Evolutionary conservation across 2,113 vertebrate genomes (phyloP), one percentile per base, ranked within the genome.

Genomic region (Neolamprologus falcicula): DNA sequence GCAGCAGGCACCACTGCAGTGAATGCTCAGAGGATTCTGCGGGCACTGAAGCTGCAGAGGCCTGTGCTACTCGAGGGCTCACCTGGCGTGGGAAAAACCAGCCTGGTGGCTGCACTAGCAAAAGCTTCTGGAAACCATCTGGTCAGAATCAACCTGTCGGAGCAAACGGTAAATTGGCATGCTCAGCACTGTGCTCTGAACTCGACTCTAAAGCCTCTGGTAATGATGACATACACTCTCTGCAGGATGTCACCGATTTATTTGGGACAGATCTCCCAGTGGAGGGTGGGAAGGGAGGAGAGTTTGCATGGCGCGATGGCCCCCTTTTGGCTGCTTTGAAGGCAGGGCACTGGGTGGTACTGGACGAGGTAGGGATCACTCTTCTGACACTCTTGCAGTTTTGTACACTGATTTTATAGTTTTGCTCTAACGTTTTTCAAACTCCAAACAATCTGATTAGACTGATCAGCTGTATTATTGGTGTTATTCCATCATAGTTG

Each of bases 251-350:
- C 63, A 98, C 98, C 2, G 99, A 99, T 93, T 94, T 99, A 45
- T 99, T 99, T 96, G 99, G 99, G 59, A 98, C 98, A 6, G 98
- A 99, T 92, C 96, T 99, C 33, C 99, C 99, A 19, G 98, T 99
- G 83, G 99, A 99, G 93, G 99, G 99, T 57, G 98, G 98, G 9
- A 99, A 97, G 84, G 99, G 98, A 80, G 99, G 98, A 90, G 98
- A 99, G 93, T 99, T 99, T 96, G 97, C 98, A 0, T 99, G 99
- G 99, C 96, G 97, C 7, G 98, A 99, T 80, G 99, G 99, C 33
- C 98, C 98, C 2, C 95, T 99, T 11, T 92, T 99, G 87, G 98
- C 98, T 71, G 98, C 97, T 21, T 88, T 99, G 88, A 99, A 99
- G 91, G 97, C 97, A 73, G 99, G 99, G 19, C 97, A 99, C 87